Percentiles rank a stretch among this genome's conserved stretches.
Conservation (phyloP, 2,888 invertebrate genomes). For the Lochmaea crataegi region DNA sequence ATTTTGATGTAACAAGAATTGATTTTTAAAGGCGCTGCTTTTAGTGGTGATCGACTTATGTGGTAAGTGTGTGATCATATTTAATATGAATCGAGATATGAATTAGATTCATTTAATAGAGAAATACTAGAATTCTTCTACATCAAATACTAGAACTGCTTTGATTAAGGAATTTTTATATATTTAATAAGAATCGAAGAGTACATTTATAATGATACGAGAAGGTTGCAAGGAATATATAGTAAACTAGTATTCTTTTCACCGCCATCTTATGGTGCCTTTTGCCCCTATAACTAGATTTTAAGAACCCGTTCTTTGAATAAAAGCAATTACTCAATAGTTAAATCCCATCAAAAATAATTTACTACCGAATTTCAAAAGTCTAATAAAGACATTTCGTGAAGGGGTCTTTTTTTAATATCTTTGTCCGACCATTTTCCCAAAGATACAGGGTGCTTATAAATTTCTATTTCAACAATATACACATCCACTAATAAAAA, state of each 20-base stretch:
- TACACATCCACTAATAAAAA: constrained; percentile 29
- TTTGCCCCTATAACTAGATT: constrained; percentile 15
- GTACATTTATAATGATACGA: no score
- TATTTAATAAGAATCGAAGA: no score
- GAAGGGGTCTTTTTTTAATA: constrained; percentile 13
- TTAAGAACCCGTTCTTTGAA: constrained; percentile 34
- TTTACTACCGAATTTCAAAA: constrained; percentile 33
- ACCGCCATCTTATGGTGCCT: neutral
- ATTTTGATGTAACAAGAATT: constrained; percentile 8
- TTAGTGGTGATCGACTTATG: neutral
- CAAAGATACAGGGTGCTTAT: constrained; percentile 23
- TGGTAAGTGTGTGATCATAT: neutral
- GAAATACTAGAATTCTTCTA: no score
- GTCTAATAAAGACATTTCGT: constrained; percentile 34
- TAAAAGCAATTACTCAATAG: constrained; percentile 33
- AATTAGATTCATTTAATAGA: neutral
- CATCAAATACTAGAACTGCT: no score
- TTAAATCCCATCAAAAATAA: constrained; percentile 30
- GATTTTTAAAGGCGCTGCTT: neutral
- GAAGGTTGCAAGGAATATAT: no score
- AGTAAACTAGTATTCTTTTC: neutral
- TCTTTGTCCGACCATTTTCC: constrained; percentile 13
- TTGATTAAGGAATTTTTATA: no score
- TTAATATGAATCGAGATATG: no score
- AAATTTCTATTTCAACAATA: constrained; percentile 19